A percentile compares a stretch with the other conserved stretches of the same genome.
Evolutionary conservation across 2,113 vertebrate genomes (phyloP).

Genomic region (Antechinus flavipes): DNA sequence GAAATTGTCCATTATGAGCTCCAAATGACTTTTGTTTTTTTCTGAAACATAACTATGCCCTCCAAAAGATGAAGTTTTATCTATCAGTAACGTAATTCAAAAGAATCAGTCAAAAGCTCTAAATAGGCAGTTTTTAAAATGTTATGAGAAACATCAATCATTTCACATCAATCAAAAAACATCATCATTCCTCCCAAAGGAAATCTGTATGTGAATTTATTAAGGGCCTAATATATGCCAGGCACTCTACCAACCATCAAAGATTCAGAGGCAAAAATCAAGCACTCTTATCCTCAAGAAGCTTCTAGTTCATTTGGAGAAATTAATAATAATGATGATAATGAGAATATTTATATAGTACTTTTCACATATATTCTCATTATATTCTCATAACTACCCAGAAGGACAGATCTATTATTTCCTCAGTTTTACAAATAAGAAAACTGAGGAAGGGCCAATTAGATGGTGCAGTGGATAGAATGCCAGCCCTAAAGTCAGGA

Average conservation of each 20-base stretch:
- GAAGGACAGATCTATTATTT: too few relatives aligned
- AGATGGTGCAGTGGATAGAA: too few relatives aligned
- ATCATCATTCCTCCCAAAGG: neutral
- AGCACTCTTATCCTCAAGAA: neutral
- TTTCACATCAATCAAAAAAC: neutral
- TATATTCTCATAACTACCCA: neutral
- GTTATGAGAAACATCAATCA: neutral
- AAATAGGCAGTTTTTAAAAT: neutral
- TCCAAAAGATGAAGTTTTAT: neutral
- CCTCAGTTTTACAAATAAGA: too few relatives aligned
- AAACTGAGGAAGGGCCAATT: neutral
- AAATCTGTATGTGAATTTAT: neutral
- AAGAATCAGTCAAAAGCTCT: neutral
- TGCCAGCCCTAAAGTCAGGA: too few relatives aligned
- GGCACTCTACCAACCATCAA: too few relatives aligned
- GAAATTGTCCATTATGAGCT: neutral
- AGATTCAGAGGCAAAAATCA: neutral
- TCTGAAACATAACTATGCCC: neutral
- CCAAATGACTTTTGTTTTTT: neutral
- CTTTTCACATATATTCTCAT: neutral
- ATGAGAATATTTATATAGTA: neutral
- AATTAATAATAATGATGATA: neutral
- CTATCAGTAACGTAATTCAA: neutral
- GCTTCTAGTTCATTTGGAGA: neutral
- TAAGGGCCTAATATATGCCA: neutral